phyloP scores from a whole-genome alignment of 2,888 invertebrate genomes.

The Melinaea marsaeus region DNA sequence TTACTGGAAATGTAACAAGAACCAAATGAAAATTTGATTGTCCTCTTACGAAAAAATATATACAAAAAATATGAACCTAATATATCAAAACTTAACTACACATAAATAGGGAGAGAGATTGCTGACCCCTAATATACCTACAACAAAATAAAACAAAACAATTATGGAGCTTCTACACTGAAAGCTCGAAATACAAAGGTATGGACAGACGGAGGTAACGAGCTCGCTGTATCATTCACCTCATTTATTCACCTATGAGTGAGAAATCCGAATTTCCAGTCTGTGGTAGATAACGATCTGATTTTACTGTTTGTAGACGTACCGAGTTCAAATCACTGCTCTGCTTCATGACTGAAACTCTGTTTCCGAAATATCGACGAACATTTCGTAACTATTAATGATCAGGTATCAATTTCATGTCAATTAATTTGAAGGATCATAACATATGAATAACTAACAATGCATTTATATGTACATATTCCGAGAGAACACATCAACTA shows the following conservation, averaged over 20 bases:
- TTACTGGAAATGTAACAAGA: too few species aligned
- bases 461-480: neutral
- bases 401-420: constrained; percentile 17
- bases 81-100: too few species aligned
- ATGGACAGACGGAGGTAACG: constrained; percentile 38
- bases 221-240: constrained; percentile 47
- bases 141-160: too few species aligned
- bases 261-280: constrained; percentile 41
- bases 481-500: neutral
- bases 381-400: constrained; percentile 19
- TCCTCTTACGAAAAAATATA: too few species aligned
- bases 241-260: constrained; percentile 28
- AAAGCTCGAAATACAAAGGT: constrained; percentile 19
- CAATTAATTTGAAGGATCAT: constrained; percentile 16
- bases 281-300: constrained; percentile 39
- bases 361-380: constrained; percentile 19
- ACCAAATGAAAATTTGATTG: too few species aligned
- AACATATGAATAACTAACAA: constrained; percentile 1
- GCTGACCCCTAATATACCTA: too few species aligned
- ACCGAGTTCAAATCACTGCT: constrained; percentile 23
- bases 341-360: constrained; percentile 20
- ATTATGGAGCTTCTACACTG: too few species aligned
- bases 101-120: too few species aligned
- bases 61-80: too few species aligned
- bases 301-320: constrained; percentile 40